A percentile compares a stretch with the other conserved stretches of the same genome.
These are phyloP conservation scores for Bucco capensis DNA, from an alignment of 2,113 vertebrate genomes.

Conservation along the genomic window DNA sequence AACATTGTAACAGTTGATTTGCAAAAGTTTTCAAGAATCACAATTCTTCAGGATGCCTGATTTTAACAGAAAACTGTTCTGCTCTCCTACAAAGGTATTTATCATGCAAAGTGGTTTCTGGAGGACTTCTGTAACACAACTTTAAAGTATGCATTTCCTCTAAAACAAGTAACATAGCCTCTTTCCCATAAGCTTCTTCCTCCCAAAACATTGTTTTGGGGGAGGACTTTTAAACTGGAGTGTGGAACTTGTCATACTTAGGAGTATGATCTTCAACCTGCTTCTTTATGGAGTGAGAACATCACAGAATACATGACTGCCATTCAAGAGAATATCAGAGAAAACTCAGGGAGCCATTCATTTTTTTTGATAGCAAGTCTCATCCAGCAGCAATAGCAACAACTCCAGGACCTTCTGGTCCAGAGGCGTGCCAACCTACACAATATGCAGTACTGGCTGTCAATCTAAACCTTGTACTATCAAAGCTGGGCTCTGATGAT, in stretches of 20 bases:
- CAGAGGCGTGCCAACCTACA: conserved; percentile 47
- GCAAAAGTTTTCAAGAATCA: neutral
- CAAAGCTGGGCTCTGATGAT: conserved; percentile 21
- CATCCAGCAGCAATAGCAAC: conserved; percentile 20
- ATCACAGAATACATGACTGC: neutral
- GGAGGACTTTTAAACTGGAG: neutral
- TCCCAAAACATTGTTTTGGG: neutral
- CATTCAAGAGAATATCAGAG: neutral
- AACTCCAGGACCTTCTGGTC: conserved; percentile 52
- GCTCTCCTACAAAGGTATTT: neutral
- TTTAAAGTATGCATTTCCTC: neutral
- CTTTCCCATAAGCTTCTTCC: neutral
- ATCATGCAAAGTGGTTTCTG: neutral
- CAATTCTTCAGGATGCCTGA: neutral
- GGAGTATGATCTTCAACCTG: neutral
- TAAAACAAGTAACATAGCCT: neutral
- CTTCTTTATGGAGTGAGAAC: neutral
- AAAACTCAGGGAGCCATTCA: neutral
- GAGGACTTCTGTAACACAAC: neutral
- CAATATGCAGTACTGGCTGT: conserved; percentile 38
- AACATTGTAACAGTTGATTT: neutral
- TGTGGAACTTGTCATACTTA: neutral
- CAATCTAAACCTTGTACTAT: conserved; percentile 23
- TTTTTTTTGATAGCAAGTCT: neutral
- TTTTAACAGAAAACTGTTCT: neutral